Conservation (phyloP, 2,113 vertebrate species). For the Sprattus sprattus region DNA sequence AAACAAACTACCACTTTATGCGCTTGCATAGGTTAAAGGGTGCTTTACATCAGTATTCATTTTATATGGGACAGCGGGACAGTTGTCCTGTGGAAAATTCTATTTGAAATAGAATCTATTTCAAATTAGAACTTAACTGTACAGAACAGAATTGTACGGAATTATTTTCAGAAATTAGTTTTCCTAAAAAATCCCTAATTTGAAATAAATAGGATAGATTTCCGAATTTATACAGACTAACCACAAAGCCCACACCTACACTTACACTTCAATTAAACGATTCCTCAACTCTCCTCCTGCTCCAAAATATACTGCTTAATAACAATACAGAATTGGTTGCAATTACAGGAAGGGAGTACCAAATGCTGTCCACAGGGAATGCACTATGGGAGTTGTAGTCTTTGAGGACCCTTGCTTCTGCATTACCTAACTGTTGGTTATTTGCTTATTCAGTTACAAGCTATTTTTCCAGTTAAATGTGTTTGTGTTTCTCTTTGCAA, state of each 20-base stretch:
- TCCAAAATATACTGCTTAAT: not conserved
- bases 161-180: not conserved
- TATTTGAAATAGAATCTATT: no score
- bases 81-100: no score
- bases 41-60: no score
- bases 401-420: not conserved
- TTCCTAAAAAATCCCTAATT: not conserved
- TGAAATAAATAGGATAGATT: not conserved
- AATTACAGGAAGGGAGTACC: not conserved
- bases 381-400: constrained; percentile 15
- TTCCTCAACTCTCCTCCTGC: not conserved
- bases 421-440: not conserved
- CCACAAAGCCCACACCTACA: not conserved
- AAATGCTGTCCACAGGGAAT: not conserved
- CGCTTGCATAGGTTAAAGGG: not conserved
- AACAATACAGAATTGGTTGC: not conserved
- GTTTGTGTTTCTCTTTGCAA: constrained; percentile 17
- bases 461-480: not conserved
- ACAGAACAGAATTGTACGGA: no score
- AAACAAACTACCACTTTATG: no score
- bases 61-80: no score
- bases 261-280: not conserved
- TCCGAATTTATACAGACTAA: not conserved
- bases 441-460: no score
- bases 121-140: no score